Percentiles rank a stretch among this genome's conserved stretches.
Evolutionary conservation across 2,888 invertebrate species (phyloP).

Genomic region (Sicus ferrugineus): DNA sequence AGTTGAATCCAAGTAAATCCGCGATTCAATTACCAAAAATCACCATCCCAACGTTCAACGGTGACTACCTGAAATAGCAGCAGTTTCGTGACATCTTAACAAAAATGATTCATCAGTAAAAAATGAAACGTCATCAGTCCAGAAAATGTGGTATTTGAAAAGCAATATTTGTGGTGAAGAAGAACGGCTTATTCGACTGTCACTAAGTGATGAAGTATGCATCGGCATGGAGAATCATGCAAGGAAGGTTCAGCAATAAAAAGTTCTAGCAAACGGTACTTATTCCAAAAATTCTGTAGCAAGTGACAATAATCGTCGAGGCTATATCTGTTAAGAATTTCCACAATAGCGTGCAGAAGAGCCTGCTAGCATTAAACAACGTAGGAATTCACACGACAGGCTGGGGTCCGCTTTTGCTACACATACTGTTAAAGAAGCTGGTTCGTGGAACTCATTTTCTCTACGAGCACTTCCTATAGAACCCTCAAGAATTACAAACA

Average conservation of each 20-base stretch:
- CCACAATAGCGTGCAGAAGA: conserved; percentile 3
- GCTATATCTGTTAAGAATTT: conserved; percentile 11
- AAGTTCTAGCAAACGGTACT: no score
- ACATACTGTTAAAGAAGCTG: background rate
- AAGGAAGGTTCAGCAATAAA: background rate
- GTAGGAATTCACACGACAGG: background rate
- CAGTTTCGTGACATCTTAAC: background rate
- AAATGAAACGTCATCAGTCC: no score
- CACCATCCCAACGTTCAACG: background rate
- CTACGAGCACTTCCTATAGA: no score
- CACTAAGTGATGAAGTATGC: no score
- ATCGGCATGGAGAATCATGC: no score
- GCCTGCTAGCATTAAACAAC: background rate
- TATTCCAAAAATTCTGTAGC: no score
- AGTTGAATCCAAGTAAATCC: background rate
- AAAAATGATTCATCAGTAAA: background rate
- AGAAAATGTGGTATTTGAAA: no score
- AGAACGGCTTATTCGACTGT: no score
- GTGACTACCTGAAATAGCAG: background rate
- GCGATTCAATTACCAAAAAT: no score
- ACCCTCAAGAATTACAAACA: no score
- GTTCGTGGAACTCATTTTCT: no score
- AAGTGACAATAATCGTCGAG: background rate
- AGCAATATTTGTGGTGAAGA: no score
- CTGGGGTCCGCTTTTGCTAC: background rate